Percentiles rank a stretch among this genome's conserved stretches.
phyloP scores from a whole-genome alignment of 2,113 vertebrate species.

The Bothrops jararaca region DNA sequence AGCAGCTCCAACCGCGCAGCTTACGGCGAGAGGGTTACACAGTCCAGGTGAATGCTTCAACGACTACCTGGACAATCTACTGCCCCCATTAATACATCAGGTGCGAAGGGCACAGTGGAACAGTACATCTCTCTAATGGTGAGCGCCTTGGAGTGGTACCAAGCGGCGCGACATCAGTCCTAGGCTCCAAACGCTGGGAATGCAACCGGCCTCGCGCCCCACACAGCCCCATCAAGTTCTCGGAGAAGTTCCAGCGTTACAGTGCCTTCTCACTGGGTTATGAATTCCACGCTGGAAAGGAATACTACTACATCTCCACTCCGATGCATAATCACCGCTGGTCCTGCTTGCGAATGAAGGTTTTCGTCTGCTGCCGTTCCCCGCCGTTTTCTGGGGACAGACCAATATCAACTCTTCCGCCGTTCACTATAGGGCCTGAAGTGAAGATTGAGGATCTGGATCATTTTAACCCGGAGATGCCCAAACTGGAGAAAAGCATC shows the following conservation, averaged over 20 bases:
- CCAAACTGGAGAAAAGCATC: conserved; percentile 96
- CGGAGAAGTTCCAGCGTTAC: conserved; percentile 98
- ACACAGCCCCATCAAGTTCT: conserved; percentile 96
- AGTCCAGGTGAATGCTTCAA: too few species aligned
- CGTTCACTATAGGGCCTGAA: conserved; percentile 91
- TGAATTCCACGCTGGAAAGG: conserved; percentile 92
- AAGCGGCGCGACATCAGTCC: conserved; percentile 87
- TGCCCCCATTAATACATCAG: too few species aligned
- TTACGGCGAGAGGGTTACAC: too few species aligned
- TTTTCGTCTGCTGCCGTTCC: conserved; percentile 93
- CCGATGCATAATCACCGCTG: conserved; percentile 90
- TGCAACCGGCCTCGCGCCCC: conserved; percentile 93
- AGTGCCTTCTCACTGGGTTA: conserved; percentile 98
- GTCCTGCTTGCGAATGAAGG: conserved; percentile 92
- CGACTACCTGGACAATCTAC: too few species aligned
- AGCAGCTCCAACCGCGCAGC: too few species aligned
- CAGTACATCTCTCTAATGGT: too few species aligned
- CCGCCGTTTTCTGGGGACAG: conserved; percentile 85
- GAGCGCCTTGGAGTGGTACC: conserved; percentile 87
- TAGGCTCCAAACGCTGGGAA: conserved; percentile 96
- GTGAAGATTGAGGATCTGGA: conserved; percentile 91
- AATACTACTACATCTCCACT: conserved; percentile 98
- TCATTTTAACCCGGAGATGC: conserved; percentile 85
- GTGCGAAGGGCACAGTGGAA: too few species aligned
- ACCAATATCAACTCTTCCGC: conserved; percentile 83